These are phyloP conservation scores for Penelope pileata DNA, from an alignment of 2,113 vertebrate genomes.

Conservation along the genomic window DNA sequence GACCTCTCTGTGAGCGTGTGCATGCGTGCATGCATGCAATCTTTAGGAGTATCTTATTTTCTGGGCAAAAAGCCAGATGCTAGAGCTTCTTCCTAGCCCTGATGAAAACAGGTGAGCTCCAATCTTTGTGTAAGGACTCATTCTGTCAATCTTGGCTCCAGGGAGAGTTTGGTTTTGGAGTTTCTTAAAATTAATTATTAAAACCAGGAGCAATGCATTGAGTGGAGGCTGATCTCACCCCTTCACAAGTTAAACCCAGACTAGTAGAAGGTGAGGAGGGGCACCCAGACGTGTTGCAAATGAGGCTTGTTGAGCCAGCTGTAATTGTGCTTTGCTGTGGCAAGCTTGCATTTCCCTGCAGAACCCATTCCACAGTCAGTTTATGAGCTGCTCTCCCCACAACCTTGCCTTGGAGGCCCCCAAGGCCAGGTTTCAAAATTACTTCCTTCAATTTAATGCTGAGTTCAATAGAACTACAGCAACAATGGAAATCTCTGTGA, in stretches of 20 bases:
- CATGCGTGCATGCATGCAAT: neutral
- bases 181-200: neutral
- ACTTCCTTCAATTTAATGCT: conserved; percentile 18
- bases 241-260: neutral
- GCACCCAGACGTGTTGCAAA: neutral
- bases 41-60: conserved; percentile 71
- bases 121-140: neutral
- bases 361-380: neutral
- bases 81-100: conserved; percentile 40
- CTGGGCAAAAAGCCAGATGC: conserved; percentile 74
- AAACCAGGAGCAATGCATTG: neutral
- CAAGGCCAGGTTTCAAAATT: conserved; percentile 17
- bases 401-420: neutral
- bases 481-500: neutral
- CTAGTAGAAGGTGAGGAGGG: fast-evolving
- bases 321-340: neutral
- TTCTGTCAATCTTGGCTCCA: fast-evolving
- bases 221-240: neutral
- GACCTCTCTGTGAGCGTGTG: neutral
- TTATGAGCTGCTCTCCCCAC: neutral
- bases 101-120: neutral
- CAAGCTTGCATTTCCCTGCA: neutral
- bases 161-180: neutral
- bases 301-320: neutral
- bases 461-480: neutral